Base-by-base conservation (phyloP, 2,113 vertebrate species). In the Lota lota region DNA sequence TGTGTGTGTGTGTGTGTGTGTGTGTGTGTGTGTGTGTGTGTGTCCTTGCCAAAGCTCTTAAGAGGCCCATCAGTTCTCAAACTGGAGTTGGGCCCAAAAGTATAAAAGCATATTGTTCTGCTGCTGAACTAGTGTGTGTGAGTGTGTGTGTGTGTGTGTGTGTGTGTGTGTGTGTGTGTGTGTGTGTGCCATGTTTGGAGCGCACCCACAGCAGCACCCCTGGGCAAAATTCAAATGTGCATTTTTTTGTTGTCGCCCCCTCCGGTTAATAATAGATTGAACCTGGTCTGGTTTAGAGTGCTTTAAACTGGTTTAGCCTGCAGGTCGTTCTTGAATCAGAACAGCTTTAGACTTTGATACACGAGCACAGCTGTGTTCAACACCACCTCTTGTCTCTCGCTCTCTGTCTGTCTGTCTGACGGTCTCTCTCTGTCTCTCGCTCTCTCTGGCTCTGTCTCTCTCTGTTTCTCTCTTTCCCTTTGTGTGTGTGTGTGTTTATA, bases 1-100 rank as follows among this genome's bases (percentile, higher is more conserved):
- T 54, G 53, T 54, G 53, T 54, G 53, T 54, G 53, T 54, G 53
- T 54, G 53, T 54, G 53, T 54, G 53, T 56, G 53, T 56, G 53
- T 56, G 53, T 56, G 53, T 56, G 53, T 56, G 53, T 56, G 15
- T 56, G 53, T 56, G 53, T 56, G 53, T 56, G 53, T 56, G 15
- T n/a, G 0, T n/a, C 16, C 53, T 53, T 53, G 47, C 75, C 63
- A 63, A 87, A 74, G 71, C 84, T 76, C 74, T 86, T 83, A 76
- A 78, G 80, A 76, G 79, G 77, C 70, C 17, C 81, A 75, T 80
- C 70, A 70, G 70, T 74, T 20, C 61, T 58, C 73, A 40, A 64
- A 75, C 75, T 85, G 81, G 80, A 83, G 72, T 60, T 72, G 66
- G 66, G 79, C 67, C 75, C 74, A 70, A 74, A 63, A 4, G 0